These are phyloP conservation scores for Anarsia innoxiella DNA, from an alignment of 2,888 invertebrate genomes.

Conservation along the genomic window DNA sequence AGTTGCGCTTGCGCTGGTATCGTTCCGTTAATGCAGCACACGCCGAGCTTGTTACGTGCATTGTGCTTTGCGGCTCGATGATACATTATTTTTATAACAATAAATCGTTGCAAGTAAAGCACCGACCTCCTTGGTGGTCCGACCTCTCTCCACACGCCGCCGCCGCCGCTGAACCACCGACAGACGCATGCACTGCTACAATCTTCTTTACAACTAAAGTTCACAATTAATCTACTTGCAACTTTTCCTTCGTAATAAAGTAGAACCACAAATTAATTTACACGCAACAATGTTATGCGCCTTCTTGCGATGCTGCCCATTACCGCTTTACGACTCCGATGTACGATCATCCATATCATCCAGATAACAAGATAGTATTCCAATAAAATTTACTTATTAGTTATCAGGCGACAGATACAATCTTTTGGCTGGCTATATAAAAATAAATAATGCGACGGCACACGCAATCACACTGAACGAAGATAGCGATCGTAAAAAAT, in stretches of 20 bases:
- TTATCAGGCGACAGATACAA: slow-evolving; percentile 43
- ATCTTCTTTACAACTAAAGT: slow-evolving; percentile 24
- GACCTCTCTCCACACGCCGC: too few species aligned
- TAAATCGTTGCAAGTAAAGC: slow-evolving; percentile 72
- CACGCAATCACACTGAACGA: slow-evolving; percentile 35
- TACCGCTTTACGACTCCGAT: slow-evolving; percentile 24
- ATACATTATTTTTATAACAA: slow-evolving; percentile 76
- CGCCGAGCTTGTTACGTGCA: slow-evolving; percentile 62
- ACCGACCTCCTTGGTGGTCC: slow-evolving; percentile 64
- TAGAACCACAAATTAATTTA: background rate
- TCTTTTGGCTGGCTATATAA: slow-evolving; percentile 47
- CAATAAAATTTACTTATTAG: slow-evolving; percentile 53
- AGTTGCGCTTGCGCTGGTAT: too few species aligned
- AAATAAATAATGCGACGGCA: slow-evolving; percentile 41
- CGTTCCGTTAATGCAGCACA: slow-evolving; percentile 52
- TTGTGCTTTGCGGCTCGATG: slow-evolving; percentile 62
- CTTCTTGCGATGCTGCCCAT: too few species aligned
- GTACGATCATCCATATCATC: slow-evolving; percentile 25
- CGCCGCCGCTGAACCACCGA: slow-evolving; percentile 7
- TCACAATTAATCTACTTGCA: slow-evolving; percentile 26
- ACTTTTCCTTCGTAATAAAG: slow-evolving; percentile 17
- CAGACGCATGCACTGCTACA: slow-evolving; percentile 16
- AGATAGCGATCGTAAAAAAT: slow-evolving; percentile 60
- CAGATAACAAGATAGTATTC: slow-evolving; percentile 37
- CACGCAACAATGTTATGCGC: background rate